Base-by-base conservation (phyloP, 2,888 invertebrate genomes). In the Aplocera efformata region DNA sequence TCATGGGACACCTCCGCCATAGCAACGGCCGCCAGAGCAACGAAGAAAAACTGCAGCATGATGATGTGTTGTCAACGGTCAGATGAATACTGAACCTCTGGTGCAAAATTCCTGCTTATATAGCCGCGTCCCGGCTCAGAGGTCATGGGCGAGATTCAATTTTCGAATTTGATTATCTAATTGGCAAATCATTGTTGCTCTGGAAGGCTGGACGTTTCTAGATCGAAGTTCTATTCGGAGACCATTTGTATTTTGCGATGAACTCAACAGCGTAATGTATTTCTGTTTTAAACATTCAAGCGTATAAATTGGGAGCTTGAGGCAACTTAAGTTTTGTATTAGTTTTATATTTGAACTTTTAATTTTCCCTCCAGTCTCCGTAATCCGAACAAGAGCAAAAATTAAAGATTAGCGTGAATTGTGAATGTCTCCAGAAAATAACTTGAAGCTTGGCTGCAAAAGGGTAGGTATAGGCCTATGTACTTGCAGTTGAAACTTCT, bases 61-160 rank as follows among this genome's bases (percentile, higher is more conserved):
- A 52, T 61, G 56, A 55, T 55, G 51, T 43, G 58, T 33, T 50
- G 51, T 51, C 70, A 61, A 54, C 60, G 54, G 62, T 56, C 55
- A 51, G 52, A 51, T 56, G 58, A 56, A 57, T 48, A 79, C 74
- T 77, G 64, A 32, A 48, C 8, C 39, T 40, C 42, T 43, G 42
- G 46, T 33, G 47, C 22, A 38, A 38, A 53, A 56, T 30, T 41
- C 28, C 10, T 45, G 63, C 63, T 76, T 83, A 62, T 82, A 83
- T 80, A 80, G 60, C 41, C 40, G 35, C 37, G 30, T 32, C 10
- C 13, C 39, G 53, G 28, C 32, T 11, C 60, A 61, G 74, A 74
- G 79, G 78, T 80, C 80, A 79, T 54, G 80, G 72, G 45, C 72
- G 42, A 43, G 44, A 48, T 49, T 56, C 70, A 70, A 76, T 72